These are phyloP conservation scores for Eubasilissa splendida DNA, from an alignment of 2,888 invertebrate species.

Conservation along the genomic window DNA sequence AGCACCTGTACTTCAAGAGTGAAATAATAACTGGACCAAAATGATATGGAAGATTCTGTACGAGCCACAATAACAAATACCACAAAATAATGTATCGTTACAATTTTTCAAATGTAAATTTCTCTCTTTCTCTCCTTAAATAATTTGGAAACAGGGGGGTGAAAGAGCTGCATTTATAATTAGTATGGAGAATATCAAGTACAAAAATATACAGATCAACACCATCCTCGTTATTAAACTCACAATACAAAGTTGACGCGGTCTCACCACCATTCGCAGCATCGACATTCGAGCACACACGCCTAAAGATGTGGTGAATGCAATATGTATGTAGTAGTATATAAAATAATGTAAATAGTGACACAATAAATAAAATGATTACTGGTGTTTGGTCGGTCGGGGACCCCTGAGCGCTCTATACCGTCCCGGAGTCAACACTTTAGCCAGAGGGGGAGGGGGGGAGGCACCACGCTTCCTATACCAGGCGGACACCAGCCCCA, in stretches of 20 bases:
- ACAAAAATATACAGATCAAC: slow-evolving; percentile 48
- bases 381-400: slow-evolving; percentile 52
- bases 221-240: slow-evolving; percentile 35
- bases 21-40: no score
- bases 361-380: slow-evolving; percentile 59
- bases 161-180: not conserved
- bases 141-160: not conserved
- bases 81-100: no score
- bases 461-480: slow-evolving; percentile 60
- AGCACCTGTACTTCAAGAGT: no score
- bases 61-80: no score
- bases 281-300: slow-evolving; percentile 51
- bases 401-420: slow-evolving; percentile 25
- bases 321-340: slow-evolving; percentile 38
- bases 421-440: slow-evolving; percentile 19
- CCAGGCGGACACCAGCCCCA: slow-evolving; percentile 60
- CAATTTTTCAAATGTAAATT: not conserved
- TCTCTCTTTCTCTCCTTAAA: not conserved
- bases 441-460: slow-evolving; percentile 60
- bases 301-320: slow-evolving; percentile 37
- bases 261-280: slow-evolving; percentile 11
- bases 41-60: no score
- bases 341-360: slow-evolving; percentile 53
- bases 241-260: slow-evolving; percentile 47
- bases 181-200: no score